Evolutionary conservation across 2,113 vertebrate genomes (phyloP).

Genomic region (Hyla sarda): DNA sequence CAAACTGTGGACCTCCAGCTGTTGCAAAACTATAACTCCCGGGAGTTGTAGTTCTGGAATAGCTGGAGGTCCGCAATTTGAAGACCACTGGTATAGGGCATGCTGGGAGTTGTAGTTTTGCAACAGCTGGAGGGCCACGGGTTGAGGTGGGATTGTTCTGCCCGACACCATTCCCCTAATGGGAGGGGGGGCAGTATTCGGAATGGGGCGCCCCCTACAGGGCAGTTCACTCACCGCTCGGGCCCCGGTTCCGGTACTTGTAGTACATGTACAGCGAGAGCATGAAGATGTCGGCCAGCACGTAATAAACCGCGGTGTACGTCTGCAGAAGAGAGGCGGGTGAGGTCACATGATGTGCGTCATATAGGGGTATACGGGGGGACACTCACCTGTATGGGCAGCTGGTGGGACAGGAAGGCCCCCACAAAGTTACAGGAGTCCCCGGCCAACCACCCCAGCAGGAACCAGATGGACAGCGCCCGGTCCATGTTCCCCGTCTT

Average conservation of each 20-base stretch:
- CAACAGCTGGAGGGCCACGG: no score
- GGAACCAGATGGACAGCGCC: conserved; percentile 92
- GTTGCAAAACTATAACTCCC: no score
- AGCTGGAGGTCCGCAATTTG: no score
- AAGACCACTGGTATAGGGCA: no score
- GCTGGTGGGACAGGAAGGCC: conserved; percentile 90
- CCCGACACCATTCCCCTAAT: no score
- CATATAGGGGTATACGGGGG: background rate
- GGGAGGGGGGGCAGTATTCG: no score
- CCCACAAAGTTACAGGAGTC: conserved; percentile 93
- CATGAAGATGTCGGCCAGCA: conserved; percentile 87
- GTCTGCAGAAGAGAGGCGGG: conserved; percentile 69
- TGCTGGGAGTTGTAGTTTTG: no score
- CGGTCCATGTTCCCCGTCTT: conserved; percentile 89
- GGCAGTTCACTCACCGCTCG: background rate
- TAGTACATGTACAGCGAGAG: conserved; percentile 85
- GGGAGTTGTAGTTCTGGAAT: no score
- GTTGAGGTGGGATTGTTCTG: no score
- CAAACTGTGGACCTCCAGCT: no score
- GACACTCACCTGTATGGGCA: conserved; percentile 88
- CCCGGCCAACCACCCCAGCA: conserved; percentile 90
- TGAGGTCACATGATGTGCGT: background rate
- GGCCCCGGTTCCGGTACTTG: conserved; percentile 74
- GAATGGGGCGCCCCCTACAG: no score
- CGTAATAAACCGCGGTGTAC: conserved; percentile 93